Base-by-base conservation (phyloP, 2,888 invertebrate genomes). In the Zonitis immaculata region DNA sequence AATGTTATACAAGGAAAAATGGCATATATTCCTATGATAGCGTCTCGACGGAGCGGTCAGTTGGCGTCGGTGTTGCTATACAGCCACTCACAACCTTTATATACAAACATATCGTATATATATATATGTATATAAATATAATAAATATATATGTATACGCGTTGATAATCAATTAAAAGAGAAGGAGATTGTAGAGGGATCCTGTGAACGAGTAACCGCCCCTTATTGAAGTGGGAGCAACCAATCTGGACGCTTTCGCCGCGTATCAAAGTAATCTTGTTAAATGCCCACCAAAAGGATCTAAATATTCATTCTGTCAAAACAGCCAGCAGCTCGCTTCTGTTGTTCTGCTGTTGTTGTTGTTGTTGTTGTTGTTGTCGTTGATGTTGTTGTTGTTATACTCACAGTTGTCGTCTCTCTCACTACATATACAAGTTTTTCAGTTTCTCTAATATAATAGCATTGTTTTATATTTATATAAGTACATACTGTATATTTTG, bases 81-180 rank as follows among this genome's bases (percentile, higher is more conserved):
- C 39, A 20, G 18, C 39, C 39, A 39, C 39, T 39, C 39, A 20
- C 1, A 20, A 12, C 32, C 14, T 20, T 5, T 39, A 39, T 20
- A 39, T 3, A 39, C 16, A 35, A 57, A 54, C 64, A 61, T 59
- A 52, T 53, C 47, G 46, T 54, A 57, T 59, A 53, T 51, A 56
- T 55, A 60, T 60, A 62, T 59, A 61, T 61, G 61, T 61, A 63
- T 60, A 22, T 5, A 22, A 22, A 22, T 22, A 22, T 22, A n/a
- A n/a, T n/a, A 22, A 4, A 5, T 22, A 22, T 22, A 22, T 22
- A 22, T 42, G 44, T 28, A 47, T 25, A 51, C 53, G 53, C 52
- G 28, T 43, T 26, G 49, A 51, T 57, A 69, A 84, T 81, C 83
- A 84, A 80, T 82, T 84, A 78, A 82, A 81, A 75, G 80, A 69